Percentiles rank a stretch among this genome's conserved stretches.
These are phyloP conservation scores for Myotis yumanensis DNA, from an alignment of 2,113 vertebrate species.

Conservation along the genomic window DNA sequence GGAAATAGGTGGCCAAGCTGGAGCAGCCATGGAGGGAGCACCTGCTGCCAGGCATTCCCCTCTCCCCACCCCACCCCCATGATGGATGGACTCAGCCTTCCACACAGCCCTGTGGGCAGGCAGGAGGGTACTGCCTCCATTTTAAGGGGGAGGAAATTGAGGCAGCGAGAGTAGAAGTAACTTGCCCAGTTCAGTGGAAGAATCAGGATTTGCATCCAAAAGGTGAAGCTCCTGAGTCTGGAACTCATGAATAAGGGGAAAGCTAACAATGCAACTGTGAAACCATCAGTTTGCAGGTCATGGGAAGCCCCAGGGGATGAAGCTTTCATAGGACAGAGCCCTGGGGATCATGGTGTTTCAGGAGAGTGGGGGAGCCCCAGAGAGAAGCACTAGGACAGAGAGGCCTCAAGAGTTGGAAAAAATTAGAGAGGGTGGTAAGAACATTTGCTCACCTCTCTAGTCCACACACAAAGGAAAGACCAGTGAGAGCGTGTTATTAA, in stretches of 20 bases:
- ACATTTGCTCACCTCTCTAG: not conserved
- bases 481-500: not conserved
- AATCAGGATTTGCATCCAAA: not conserved
- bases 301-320: not conserved
- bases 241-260: not conserved
- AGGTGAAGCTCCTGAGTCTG: not conserved
- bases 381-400: no score
- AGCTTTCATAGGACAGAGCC: not conserved
- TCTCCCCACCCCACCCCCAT: not conserved
- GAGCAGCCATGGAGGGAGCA: not conserved
- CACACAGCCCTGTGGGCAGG: no score
- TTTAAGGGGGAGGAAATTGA: not conserved
- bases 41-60: not conserved
- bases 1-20: not conserved
- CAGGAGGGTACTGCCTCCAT: not conserved
- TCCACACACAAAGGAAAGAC: not conserved
- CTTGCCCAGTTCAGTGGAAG: not conserved
- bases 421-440: not conserved
- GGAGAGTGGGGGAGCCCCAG: not conserved
- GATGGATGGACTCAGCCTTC: no score
- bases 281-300: not conserved
- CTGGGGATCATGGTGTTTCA: not conserved
- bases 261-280: not conserved
- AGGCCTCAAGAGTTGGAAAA: accelerated
- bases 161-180: not conserved